Conservation (phyloP, 2,797 vertebrate genomes). For the Notamacropus eugenii region DNA sequence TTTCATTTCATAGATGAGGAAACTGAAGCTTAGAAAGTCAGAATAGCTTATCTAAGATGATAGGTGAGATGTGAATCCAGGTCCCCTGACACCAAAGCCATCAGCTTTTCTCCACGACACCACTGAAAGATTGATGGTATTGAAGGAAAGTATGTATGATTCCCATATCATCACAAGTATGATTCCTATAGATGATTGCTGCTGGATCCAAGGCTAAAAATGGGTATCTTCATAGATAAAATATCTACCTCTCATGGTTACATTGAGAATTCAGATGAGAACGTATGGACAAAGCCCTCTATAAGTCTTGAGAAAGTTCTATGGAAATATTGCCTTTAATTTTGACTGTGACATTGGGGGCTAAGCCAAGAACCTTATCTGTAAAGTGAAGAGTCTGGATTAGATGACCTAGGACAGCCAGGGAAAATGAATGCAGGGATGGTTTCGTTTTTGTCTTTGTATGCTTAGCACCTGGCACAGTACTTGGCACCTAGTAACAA, state of each 20-base stretch:
- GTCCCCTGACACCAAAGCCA: not conserved
- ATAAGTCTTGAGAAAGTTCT: not conserved
- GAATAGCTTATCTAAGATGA: not conserved
- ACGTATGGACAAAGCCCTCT: not conserved
- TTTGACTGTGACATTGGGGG: not conserved
- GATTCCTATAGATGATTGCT: not conserved
- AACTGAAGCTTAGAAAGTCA: not conserved
- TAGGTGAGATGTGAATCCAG: not conserved
- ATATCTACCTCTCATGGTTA: not conserved
- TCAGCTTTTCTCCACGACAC: not conserved
- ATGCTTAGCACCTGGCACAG: not conserved
- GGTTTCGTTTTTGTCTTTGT: not conserved
- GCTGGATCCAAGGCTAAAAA: not conserved
- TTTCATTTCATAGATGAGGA: not conserved
- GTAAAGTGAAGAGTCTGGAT: not conserved
- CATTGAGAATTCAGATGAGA: not conserved
- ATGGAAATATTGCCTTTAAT: not conserved
- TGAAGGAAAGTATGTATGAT: not conserved
- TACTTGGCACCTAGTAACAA: not conserved
- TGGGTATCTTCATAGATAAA: not conserved
- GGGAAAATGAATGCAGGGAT: not conserved
- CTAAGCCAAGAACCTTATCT: not conserved
- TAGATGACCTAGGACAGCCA: not conserved
- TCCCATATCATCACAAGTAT: not conserved
- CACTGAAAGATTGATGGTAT: not conserved